A percentile compares a stretch with the other conserved stretches of the same genome.
phyloP scores from a whole-genome alignment of 2,113 vertebrate genomes.

The Chaetops frenatus region DNA sequence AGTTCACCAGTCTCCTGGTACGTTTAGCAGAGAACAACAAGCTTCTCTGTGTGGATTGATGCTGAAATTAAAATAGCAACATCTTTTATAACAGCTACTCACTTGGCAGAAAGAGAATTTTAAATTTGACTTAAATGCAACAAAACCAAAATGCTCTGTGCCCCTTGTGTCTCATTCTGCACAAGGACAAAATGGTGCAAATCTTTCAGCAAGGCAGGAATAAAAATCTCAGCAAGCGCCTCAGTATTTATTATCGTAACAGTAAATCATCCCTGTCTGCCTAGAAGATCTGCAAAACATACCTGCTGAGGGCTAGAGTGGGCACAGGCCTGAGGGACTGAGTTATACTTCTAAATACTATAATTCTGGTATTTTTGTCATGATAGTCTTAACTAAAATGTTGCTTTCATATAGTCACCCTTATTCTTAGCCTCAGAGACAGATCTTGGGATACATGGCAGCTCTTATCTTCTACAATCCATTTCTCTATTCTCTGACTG shows the following conservation, averaged over 20 bases:
- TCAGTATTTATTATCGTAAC: not conserved
- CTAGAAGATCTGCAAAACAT: not conserved
- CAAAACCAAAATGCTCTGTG: not conserved
- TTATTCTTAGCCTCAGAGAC: not conserved
- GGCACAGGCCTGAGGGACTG: not conserved
- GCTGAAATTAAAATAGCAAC: not conserved
- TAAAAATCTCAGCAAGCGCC: not conserved
- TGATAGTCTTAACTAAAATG: not conserved
- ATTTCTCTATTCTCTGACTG: not conserved
- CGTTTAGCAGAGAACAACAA: not conserved
- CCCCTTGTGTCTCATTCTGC: not conserved
- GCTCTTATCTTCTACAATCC: not conserved
- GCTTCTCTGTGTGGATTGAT: not conserved
- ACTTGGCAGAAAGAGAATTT: not conserved
- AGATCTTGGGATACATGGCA: not conserved
- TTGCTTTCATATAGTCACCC: not conserved
- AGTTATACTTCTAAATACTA: not conserved
- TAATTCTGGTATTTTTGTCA: not conserved
- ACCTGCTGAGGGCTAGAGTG: not conserved
- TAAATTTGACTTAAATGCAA: not conserved
- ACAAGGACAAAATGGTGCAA: not conserved
- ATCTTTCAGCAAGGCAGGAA: not conserved
- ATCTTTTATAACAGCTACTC: not conserved
- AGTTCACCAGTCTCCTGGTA: conserved; percentile 9
- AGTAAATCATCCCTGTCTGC: conserved; percentile 7